Evolutionary conservation across 2,888 invertebrate species (phyloP), one percentile per base, ranked within the genome.

Genomic region (Stratiomys singularior): DNA sequence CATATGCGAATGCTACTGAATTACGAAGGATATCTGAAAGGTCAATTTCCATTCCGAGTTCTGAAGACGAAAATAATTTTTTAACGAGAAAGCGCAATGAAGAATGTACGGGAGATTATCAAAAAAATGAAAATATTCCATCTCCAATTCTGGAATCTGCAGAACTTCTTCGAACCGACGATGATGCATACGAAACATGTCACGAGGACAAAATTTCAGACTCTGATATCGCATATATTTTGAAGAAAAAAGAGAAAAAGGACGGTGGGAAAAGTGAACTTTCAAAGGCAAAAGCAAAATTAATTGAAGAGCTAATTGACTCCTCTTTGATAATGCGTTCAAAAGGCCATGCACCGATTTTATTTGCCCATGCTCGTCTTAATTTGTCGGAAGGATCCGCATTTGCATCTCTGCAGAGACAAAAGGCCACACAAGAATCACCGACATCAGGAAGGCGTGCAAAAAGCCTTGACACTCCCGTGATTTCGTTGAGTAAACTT

Each of bases 361-460:
- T 95, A 0, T 95, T 95, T 86, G 94, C 94, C 4, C 92, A 94
- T 83, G 93, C 93, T 18, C 89, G 94, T 77, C 88, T 95, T 5
- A 95, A 95, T 83, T 88, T 95, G 2, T 95, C 95, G 0, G 95
- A 96, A 87, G 95, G 95, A 0, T 95, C 95, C 15, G 93, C 92
- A 5, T 92, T 93, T 82, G 91, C 91, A 1, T 88, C 93, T 0
- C 85, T 94, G 46, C 93, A 94, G 84, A 91, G 94, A 66, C 94
- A 95, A 85, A 92, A 92, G 83, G 93, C 94, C 7, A 90, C 92
- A 0, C 92, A 91, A 82, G 90, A 91, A 80, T 94, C 94, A 0
- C 94, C 94, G 2, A 91, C 92, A 7, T 88, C 92, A 2, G 92
- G 93, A 77, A 89, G 95, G 74, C 89, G 95, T 82, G 93, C 95